These are phyloP conservation scores for Merops nubicus DNA, from an alignment of 2,113 vertebrate species.

Conservation along the genomic window DNA sequence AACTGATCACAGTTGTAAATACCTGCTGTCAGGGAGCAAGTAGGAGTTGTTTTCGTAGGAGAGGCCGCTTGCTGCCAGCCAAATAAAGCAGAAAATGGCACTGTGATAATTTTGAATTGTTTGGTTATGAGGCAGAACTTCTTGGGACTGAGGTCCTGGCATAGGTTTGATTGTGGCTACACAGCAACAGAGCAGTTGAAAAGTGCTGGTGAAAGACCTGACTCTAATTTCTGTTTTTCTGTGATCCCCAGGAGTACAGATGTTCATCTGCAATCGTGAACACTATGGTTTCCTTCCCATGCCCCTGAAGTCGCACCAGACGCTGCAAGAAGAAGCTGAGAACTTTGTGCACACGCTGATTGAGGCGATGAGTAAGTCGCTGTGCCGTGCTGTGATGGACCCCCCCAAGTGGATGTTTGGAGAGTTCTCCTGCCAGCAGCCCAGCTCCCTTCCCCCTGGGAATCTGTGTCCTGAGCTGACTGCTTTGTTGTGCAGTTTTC, in stretches of 20 bases:
- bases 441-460: background rate
- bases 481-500: fast-evolving
- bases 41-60: background rate
- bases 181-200: background rate
- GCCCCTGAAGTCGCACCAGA: slow-evolving; percentile 90
- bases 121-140: background rate
- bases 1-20: background rate
- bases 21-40: background rate
- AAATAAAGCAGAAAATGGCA: background rate
- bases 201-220: background rate
- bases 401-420: background rate
- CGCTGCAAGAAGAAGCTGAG: slow-evolving; percentile 87
- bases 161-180: background rate
- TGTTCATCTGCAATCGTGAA: slow-evolving; percentile 95
- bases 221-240: background rate
- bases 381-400: background rate
- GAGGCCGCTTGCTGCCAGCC: background rate
- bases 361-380: slow-evolving; percentile 92
- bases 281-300: slow-evolving; percentile 94
- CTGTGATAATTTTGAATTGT: background rate
- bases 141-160: background rate
- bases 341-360: slow-evolving; percentile 89
- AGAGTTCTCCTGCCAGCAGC: background rate
- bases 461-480: background rate
- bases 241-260: slow-evolving; percentile 80